These are phyloP conservation scores for Reticulitermes speratus DNA, from an alignment of 1,140 invertebrate species.

Conservation along the genomic window DNA sequence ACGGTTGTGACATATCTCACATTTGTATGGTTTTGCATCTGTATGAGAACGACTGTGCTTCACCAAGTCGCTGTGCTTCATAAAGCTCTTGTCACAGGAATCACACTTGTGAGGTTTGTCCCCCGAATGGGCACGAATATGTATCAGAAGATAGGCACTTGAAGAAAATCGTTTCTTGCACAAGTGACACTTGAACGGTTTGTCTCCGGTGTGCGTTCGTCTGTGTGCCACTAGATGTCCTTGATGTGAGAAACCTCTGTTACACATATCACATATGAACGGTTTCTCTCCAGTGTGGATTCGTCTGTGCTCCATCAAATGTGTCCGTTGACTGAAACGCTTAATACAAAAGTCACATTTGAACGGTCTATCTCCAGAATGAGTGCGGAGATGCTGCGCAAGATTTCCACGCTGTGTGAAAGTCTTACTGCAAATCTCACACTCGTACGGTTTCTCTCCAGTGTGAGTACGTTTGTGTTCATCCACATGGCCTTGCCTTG, in stretches of 20 bases:
- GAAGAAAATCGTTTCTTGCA: too few relatives aligned
- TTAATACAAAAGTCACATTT: conserved; percentile 45
- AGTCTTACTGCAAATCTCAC: conserved; percentile 44
- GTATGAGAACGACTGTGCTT: conserved; percentile 27
- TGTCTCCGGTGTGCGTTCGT: too few relatives aligned
- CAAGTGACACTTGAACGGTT: too few relatives aligned
- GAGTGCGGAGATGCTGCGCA: conserved; percentile 38
- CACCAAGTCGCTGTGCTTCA: background rate
- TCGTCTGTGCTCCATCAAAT: conserved; percentile 46
- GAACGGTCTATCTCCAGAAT: conserved; percentile 44
- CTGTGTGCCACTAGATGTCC: too few relatives aligned
- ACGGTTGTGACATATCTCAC: conserved; percentile 25
- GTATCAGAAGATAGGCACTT: background rate
- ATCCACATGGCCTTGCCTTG: conserved; percentile 27
- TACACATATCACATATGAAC: conserved; percentile 41
- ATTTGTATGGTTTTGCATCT: conserved; percentile 25
- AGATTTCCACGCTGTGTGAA: conserved; percentile 40
- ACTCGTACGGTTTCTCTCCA: conserved; percentile 48
- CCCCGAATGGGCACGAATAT: background rate
- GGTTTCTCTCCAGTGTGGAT: conserved; percentile 45
- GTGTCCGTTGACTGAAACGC: conserved; percentile 46
- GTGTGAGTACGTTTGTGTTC: conserved; percentile 36
- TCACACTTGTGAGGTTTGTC: conserved; percentile 27
- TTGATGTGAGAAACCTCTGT: conserved; percentile 18
- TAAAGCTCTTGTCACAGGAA: conserved; percentile 21